Conservation (phyloP, 1,140 invertebrate species). For the Phenacoccus solenopsis region DNA sequence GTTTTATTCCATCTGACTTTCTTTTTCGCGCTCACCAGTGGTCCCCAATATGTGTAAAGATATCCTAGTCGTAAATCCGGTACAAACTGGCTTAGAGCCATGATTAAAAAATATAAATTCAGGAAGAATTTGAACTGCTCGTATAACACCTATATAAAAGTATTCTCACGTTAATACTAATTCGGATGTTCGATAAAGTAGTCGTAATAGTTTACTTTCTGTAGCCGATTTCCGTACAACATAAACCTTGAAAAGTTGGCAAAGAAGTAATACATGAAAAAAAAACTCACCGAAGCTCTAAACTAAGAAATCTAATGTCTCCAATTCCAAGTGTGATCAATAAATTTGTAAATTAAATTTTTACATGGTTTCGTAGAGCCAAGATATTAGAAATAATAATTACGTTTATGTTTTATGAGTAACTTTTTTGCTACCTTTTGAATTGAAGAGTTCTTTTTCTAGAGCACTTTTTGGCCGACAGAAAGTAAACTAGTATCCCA, state of each 20-base stretch:
- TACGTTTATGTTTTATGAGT: not conserved
- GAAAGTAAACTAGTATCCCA: conserved; percentile 7
- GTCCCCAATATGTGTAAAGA: conserved; percentile 98
- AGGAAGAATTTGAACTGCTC: conserved; percentile 99
- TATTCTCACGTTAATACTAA: conserved; percentile 14
- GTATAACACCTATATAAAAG: conserved; percentile 60
- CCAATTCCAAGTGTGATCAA: no score
- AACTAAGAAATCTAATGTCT: no score
- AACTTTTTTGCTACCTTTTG: not conserved
- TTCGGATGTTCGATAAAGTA: no score
- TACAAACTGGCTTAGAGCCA: conserved; percentile 97
- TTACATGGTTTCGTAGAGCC: no score
- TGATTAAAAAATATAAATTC: conserved; percentile 95
- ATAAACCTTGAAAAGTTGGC: no score
- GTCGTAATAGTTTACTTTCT: no score
- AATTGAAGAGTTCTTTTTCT: no score
- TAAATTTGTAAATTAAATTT: no score
- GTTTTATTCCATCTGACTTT: not conserved
- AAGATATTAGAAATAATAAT: no score
- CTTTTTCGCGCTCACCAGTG: conserved; percentile 53
- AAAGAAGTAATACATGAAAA: no score
- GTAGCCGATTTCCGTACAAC: no score
- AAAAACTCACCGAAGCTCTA: no score
- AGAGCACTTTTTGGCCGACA: not conserved
- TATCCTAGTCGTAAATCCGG: conserved; percentile 92